These are phyloP conservation scores for Parazoanthus atlanticus DNA, from an alignment of 92 coral and sea anemone species.

Conservation along the genomic window DNA sequence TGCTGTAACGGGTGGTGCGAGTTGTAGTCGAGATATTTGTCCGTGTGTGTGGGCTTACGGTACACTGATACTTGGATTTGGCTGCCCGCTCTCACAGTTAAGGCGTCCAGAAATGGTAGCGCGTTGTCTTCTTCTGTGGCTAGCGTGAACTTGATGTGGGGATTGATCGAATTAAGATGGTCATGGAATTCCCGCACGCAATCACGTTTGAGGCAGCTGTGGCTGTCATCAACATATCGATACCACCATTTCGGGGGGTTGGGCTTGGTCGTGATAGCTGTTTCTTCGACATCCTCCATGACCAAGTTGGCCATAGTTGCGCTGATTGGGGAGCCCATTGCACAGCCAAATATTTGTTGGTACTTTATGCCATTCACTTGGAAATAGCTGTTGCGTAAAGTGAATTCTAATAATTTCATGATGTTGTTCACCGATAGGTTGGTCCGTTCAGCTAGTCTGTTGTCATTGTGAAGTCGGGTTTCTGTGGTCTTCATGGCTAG, in stretches of 20 bases:
- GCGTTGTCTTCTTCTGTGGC: conserved; percentile 3
- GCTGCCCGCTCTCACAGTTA: background rate
- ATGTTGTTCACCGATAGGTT: conserved; percentile 32
- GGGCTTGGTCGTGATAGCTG: background rate
- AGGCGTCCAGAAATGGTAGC: conserved; percentile 20
- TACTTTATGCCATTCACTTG: background rate
- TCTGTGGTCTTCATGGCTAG: too few relatives aligned
- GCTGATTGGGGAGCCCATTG: conserved; percentile 34
- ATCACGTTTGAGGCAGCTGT: conserved; percentile 10
- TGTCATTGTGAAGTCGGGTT: background rate
- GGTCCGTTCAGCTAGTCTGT: conserved; percentile 10
- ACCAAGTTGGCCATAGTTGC: conserved; percentile 27
- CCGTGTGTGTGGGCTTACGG: too few relatives aligned
- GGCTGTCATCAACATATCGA: conserved; percentile 35
- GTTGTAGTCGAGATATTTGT: too few relatives aligned
- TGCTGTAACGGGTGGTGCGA: too few relatives aligned
- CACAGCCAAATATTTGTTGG: conserved; percentile 46
- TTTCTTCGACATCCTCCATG: conserved; percentile 8
- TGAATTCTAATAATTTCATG: conserved; percentile 40
- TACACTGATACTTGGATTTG: too few relatives aligned
- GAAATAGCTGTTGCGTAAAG: conserved; percentile 40
- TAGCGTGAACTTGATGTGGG: conserved; percentile 5
- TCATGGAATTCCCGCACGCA: conserved; percentile 5
- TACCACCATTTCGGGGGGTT: background rate
- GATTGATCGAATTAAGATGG: conserved; percentile 21